phyloP scores from a whole-genome alignment of 2,113 vertebrate species.

The Catagonus wagneri region DNA sequence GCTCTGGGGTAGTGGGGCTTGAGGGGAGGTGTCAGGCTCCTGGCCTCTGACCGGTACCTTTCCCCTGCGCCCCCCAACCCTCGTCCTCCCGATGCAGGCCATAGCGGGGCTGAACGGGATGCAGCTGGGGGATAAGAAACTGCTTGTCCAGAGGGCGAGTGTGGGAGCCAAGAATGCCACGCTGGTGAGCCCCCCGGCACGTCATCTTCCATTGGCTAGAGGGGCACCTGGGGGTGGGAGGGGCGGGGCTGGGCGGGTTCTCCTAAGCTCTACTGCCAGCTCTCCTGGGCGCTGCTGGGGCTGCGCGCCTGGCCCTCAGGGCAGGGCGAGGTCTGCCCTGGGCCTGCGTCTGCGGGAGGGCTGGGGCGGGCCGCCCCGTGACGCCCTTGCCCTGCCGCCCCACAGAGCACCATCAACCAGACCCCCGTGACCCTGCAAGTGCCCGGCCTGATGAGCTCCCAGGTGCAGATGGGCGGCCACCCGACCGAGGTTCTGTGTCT shows the following conservation, averaged over 20 bases:
- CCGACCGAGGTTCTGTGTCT: conserved; percentile 96
- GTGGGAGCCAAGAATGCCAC: conserved; percentile 96
- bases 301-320: neutral
- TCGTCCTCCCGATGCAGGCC: conserved; percentile 86
- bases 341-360: neutral
- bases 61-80: neutral
- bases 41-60: conserved; percentile 34
- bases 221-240: conserved; percentile 47
- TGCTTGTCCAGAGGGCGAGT: conserved; percentile 95
- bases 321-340: neutral
- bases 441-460: conserved; percentile 94
- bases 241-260: neutral
- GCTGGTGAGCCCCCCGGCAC: conserved; percentile 89
- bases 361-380: neutral
- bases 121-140: conserved; percentile 97
- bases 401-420: conserved; percentile 95
- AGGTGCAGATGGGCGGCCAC: conserved; percentile 95
- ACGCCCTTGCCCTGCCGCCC: fast-evolving
- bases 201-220: conserved; percentile 82
- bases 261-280: neutral
- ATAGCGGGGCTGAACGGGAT: conserved; percentile 95
- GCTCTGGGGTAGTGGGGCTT: conserved; percentile 18
- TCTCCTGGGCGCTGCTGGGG: neutral
- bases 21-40: conserved; percentile 45
- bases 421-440: conserved; percentile 96